Conservation (phyloP, 2,113 vertebrate species). For the Isichthys henryi region DNA sequence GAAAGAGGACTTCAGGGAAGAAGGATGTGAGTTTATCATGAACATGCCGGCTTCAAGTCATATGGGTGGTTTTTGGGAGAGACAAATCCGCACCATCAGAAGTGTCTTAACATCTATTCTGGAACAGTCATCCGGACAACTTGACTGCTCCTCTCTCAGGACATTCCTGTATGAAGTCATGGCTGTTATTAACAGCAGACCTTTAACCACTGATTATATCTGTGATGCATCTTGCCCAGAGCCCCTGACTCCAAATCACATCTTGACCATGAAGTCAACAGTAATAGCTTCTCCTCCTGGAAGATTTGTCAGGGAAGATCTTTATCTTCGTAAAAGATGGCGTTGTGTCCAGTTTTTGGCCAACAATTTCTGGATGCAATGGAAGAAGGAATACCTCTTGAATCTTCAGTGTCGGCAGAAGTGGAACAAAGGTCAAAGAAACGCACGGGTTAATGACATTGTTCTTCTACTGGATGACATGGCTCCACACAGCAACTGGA, state of each 20-base stretch:
- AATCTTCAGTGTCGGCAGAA: constrained; percentile 20
- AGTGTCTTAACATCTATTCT: no score
- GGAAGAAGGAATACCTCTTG: constrained; percentile 4
- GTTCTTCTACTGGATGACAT: constrained; percentile 18
- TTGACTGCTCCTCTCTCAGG: constrained; percentile 24
- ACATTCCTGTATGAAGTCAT: constrained; percentile 21
- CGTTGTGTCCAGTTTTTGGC: constrained; percentile 6
- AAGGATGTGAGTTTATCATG: constrained; percentile 31
- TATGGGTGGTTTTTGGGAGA: no score
- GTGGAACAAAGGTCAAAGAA: constrained; percentile 21
- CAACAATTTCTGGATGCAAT: constrained; percentile 10
- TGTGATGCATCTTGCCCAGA: constrained; percentile 13
- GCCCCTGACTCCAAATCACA: constrained; percentile 22
- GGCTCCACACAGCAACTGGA: constrained; percentile 23
- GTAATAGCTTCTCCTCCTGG: constrained; percentile 14
- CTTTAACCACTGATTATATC: constrained; percentile 12
- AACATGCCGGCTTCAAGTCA: constrained; percentile 20
- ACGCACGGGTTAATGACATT: constrained; percentile 21
- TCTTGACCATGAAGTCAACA: constrained; percentile 23
- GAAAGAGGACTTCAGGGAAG: background rate
- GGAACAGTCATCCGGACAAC: background rate
- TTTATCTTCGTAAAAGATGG: constrained; percentile 14
- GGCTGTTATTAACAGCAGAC: constrained; percentile 21
- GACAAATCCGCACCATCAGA: no score
- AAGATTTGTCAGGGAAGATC: background rate